Evolutionary conservation across 2,888 invertebrate genomes (phyloP), one percentile per base, ranked within the genome.

Genomic region (Thera britannica): DNA sequence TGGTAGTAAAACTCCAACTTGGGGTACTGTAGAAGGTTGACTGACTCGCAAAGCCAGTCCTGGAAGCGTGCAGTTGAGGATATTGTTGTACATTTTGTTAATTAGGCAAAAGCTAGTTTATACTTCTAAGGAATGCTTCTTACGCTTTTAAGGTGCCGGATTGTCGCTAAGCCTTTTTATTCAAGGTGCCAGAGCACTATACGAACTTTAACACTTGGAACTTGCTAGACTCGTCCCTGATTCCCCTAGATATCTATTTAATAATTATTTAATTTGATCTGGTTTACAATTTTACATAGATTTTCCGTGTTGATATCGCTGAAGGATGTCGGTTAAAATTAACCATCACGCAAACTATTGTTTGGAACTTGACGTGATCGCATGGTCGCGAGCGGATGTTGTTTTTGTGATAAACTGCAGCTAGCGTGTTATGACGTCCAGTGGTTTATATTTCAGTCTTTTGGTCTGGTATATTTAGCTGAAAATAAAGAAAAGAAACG

Each of bases 281-380:
- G 3, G 34, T 34, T 34, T 3, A n/a, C n/a, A n/a, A n/a, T n/a
- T n/a, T n/a, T n/a, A 52, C 52, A 52, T 34, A 52, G 52, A 52
- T 52, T 52, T 52, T 52, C 52, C 34, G 9, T 6, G 44, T n/a
- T 52, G 52, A 52, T 52, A 34, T 52, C 34, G 2, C 3, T 11
- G 9, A 38, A 38, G 56, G 56, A 56, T 38, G 38, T 38, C n/a
- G n/a, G 38, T 56, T 56, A 4, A 46, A 46, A 46, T 6, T 38
- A 36, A 38, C 52, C 34, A 56, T 56, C 56, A 56, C 56, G 38
- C 56, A 7, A 54, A 9, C 56, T 41, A 57, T 57, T 57, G 56
- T 57, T 41, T 44, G 38, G 2, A 57, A 57, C 38, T 2, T 38
- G 36, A 9, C 34, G 54, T 54, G 54, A 7, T 41, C 41, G 7